Evolutionary conservation across 1,140 invertebrate species (phyloP).

Genomic region (Ceratosolen solmsi): DNA sequence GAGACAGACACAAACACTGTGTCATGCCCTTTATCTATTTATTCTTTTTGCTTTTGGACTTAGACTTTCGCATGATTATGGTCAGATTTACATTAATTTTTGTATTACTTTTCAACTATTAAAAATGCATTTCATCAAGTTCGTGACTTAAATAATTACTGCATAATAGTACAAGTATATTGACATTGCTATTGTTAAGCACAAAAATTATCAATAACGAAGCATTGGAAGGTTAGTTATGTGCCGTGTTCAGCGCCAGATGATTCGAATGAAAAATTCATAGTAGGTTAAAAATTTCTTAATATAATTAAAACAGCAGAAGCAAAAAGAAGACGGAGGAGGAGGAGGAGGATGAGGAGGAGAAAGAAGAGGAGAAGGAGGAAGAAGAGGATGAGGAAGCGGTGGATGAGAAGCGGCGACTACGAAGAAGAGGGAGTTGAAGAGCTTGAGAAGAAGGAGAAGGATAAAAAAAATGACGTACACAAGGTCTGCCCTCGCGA

Average conservation of each 20-base stretch:
- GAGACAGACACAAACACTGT: too few relatives aligned
- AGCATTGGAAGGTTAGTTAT: not conserved
- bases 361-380: not conserved
- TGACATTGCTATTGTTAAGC: not conserved
- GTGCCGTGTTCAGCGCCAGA: not conserved
- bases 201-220: not conserved
- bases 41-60: too few relatives aligned
- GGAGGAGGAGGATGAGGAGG: not conserved
- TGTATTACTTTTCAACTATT: not conserved
- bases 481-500: conserved; percentile 7
- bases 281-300: conserved; percentile 3
- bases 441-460: not conserved
- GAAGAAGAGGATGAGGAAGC: not conserved
- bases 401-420: not conserved
- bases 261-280: not conserved
- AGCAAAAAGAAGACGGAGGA: not conserved
- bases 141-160: not conserved
- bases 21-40: too few relatives aligned
- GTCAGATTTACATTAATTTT: not conserved
- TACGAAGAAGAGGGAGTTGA: not conserved
- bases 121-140: not conserved
- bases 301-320: conserved; percentile 1
- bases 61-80: too few relatives aligned
- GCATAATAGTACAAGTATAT: too few relatives aligned
- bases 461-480: conserved; percentile 17